phyloP scores from a whole-genome alignment of 1,140 invertebrate genomes.

The Drosophila lacertosa region DNA sequence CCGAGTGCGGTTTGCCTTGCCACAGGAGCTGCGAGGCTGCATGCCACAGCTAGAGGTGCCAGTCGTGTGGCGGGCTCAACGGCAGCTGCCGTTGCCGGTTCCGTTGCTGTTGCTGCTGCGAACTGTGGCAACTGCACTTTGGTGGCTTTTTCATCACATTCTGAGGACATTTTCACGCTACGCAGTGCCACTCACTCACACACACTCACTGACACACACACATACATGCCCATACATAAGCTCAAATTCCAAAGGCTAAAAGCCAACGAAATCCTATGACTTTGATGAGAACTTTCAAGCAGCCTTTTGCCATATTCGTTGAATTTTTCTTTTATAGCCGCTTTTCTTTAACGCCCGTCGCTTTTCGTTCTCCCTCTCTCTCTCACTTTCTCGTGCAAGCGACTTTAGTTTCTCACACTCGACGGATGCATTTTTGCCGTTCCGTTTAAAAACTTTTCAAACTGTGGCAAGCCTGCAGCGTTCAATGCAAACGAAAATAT shows the following conservation, averaged over 20 bases:
- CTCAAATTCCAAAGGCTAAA: slow-evolving; percentile 35
- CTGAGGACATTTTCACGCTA: slow-evolving; percentile 23
- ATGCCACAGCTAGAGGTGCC: slow-evolving; percentile 14
- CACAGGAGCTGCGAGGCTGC: not conserved
- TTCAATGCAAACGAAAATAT: slow-evolving; percentile 19
- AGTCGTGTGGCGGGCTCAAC: slow-evolving; percentile 17
- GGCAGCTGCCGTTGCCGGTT: not conserved
- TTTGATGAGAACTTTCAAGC: slow-evolving; percentile 61
- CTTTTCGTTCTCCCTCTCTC: not conserved
- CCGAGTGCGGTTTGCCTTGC: slow-evolving; percentile 4
- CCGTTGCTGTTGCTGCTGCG: no score
- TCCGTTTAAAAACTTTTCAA: slow-evolving; percentile 20
- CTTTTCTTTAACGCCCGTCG: no score
- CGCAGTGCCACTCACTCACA: slow-evolving; percentile 7
- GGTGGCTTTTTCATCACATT: slow-evolving; percentile 4
- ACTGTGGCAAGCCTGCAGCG: slow-evolving; percentile 14
- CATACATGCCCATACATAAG: not conserved
- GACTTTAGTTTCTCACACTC: not conserved
- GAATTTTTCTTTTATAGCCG: slow-evolving; percentile 9
- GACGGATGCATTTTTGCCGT: slow-evolving; percentile 1
- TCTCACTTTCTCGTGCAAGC: not conserved
- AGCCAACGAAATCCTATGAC: slow-evolving; percentile 49
- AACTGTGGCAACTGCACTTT: slow-evolving; percentile 26
- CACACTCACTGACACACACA: not conserved
- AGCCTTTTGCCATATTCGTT: slow-evolving; percentile 30